Conservation (phyloP, 2,797 vertebrate species). For the Hemibagrus guttatus region DNA sequence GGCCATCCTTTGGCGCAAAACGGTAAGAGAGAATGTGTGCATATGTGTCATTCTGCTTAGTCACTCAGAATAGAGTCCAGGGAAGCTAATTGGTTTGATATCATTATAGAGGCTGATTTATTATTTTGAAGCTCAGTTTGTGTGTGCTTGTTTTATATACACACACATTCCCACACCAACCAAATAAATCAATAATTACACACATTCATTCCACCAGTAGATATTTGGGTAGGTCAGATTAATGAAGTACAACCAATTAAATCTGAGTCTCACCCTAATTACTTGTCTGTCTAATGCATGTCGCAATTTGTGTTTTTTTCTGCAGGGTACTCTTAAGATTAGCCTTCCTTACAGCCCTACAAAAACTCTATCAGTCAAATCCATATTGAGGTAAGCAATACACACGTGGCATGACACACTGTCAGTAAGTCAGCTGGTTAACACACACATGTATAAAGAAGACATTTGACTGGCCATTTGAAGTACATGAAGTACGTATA, state of each 20-base stretch:
- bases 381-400: conserved; percentile 90
- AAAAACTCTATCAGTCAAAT: conserved; percentile 98
- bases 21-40: conserved; percentile 69
- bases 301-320: conserved; percentile 54
- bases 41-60: conserved; percentile 6
- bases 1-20: conserved; percentile 96
- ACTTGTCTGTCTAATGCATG: conserved; percentile 16
- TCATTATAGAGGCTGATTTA: neutral
- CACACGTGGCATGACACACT: neutral
- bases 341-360: conserved; percentile 98
- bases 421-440: neutral
- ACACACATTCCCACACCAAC: neutral
- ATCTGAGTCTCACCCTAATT: neutral
- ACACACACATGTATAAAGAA: neutral
- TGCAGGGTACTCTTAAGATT: conserved; percentile 96
- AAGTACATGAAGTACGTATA: too few species aligned
- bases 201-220: neutral
- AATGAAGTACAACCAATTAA: conserved; percentile 7
- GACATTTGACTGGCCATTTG: neutral
- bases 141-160: neutral
- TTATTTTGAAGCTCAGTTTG: neutral
- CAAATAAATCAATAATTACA: conserved; percentile 26
- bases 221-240: conserved; percentile 9
- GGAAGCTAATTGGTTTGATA: neutral
- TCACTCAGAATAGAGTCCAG: neutral